Conservation (phyloP, 2,113 vertebrate species). For the Crocuta crocuta region DNA sequence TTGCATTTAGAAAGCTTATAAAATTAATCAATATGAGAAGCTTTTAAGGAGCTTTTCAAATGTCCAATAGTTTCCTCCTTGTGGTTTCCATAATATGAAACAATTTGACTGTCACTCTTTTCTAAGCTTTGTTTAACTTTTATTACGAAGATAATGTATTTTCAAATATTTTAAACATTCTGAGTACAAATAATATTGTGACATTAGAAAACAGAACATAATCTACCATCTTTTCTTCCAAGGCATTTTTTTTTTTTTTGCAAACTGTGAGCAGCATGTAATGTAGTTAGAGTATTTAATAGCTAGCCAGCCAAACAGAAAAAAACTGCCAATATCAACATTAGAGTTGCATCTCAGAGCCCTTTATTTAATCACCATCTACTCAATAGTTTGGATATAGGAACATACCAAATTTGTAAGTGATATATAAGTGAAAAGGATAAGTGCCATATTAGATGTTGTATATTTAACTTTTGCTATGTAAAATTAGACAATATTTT, state of each 20-base stretch:
- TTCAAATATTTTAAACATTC: constrained; percentile 24
- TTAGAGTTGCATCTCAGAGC: neutral
- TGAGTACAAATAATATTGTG: neutral
- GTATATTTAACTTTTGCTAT: neutral
- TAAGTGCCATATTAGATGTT: neutral
- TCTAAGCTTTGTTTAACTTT: neutral
- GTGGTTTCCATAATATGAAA: neutral
- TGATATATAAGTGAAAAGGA: neutral
- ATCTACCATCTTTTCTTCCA: constrained; percentile 16
- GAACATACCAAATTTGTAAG: neutral
- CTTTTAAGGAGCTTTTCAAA: neutral
- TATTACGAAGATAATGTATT: neutral
- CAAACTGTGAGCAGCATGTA: neutral
- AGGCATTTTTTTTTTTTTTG: constrained; percentile 12
- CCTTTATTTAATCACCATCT: constrained; percentile 25
- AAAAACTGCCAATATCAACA: neutral
- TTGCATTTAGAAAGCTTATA: neutral
- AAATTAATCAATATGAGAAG: neutral
- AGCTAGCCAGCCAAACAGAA: neutral
- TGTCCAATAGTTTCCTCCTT: neutral
- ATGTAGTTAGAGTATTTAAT: neutral
- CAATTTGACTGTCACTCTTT: neutral
- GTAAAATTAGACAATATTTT: neutral
- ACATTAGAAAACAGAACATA: constrained; percentile 1
- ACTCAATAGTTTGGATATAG: neutral